Evolutionary conservation across 2,888 invertebrate species (phyloP).

Genomic region (Hoplodrina ambigua): DNA sequence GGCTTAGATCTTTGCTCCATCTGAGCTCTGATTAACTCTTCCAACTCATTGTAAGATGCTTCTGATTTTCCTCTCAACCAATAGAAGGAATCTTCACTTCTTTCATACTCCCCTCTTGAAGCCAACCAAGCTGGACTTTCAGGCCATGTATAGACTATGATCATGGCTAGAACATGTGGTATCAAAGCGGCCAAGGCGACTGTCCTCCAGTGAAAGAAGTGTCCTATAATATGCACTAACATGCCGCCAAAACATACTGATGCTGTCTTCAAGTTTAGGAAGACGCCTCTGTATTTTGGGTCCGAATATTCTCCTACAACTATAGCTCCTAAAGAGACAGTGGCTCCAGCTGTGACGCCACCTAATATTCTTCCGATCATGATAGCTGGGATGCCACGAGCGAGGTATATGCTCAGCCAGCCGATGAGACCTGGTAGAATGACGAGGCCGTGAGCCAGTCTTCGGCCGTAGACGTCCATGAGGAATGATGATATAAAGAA

Average conservation of each 20-base stretch:
- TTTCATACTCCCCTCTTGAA: constrained; percentile 75
- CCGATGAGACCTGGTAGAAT: constrained; percentile 73
- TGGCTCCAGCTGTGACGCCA: constrained; percentile 72
- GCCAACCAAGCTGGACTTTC: constrained; percentile 92
- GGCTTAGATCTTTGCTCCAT: constrained; percentile 56
- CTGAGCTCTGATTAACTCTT: constrained; percentile 72
- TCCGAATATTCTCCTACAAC: constrained; percentile 78
- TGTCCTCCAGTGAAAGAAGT: constrained; percentile 72
- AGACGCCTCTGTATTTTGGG: constrained; percentile 78
- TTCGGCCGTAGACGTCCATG: constrained; percentile 75
- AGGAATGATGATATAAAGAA: constrained; percentile 70
- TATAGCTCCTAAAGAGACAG: constrained; percentile 73
- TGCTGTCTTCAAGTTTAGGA: constrained; percentile 77
- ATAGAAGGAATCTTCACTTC: constrained; percentile 86
- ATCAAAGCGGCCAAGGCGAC: constrained; percentile 69
- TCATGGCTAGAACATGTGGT: constrained; percentile 67
- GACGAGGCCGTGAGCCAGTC: constrained; percentile 66
- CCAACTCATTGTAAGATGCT: constrained; percentile 66
- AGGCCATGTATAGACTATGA: constrained; percentile 83
- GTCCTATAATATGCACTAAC: constrained; percentile 69
- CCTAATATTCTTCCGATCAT: constrained; percentile 71
- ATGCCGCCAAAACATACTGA: constrained; percentile 73
- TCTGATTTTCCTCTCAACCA: constrained; percentile 85
- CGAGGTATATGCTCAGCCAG: constrained; percentile 73
- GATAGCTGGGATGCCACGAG: constrained; percentile 65